A percentile compares a stretch with the other conserved stretches of the same genome.
These are phyloP conservation scores for Strix occidentalis DNA, from an alignment of 2,797 vertebrate species.

Conservation along the genomic window DNA sequence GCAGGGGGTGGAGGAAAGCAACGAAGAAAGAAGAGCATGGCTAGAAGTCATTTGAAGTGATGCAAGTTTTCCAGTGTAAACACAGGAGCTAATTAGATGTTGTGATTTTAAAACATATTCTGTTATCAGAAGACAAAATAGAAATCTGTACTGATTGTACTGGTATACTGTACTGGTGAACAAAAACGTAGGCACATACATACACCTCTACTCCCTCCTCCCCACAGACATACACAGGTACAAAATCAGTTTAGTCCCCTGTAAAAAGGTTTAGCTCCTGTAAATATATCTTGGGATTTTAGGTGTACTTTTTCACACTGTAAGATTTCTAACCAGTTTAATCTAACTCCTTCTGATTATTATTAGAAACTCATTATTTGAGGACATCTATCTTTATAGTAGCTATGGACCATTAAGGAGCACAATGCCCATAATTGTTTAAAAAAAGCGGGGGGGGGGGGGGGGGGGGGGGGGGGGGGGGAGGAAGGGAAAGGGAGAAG, in stretches of 20 bases:
- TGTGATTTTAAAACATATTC: conserved; percentile 21
- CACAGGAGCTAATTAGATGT: conserved; percentile 17
- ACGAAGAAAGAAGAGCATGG: not conserved
- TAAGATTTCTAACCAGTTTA: conserved; percentile 51
- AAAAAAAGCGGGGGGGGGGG: no score
- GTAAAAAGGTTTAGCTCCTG: conserved; percentile 45
- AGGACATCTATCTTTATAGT: conserved; percentile 62
- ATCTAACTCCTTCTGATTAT: conserved; percentile 61
- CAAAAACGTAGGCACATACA: not conserved
- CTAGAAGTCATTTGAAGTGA: conserved; percentile 12
- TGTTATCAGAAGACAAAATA: not conserved
- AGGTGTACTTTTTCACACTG: conserved; percentile 7
- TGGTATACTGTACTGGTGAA: not conserved
- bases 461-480: not conserved
- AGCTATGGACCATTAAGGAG: conserved; percentile 41
- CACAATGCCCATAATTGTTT: conserved; percentile 53
- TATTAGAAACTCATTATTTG: conserved; percentile 68
- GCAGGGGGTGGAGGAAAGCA: not conserved
- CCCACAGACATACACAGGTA: not conserved
- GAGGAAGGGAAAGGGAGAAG: not conserved
- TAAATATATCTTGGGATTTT: conserved; percentile 49
- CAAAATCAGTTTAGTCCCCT: conserved; percentile 35
- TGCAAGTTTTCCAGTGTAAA: conserved; percentile 13
- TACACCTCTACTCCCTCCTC: not conserved
- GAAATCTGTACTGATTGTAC: not conserved